A percentile compares a stretch with the other conserved stretches of the same genome.
These are phyloP conservation scores for Heliconius eleuchia DNA, from an alignment of 1,140 invertebrate species.

Conservation along the genomic window DNA sequence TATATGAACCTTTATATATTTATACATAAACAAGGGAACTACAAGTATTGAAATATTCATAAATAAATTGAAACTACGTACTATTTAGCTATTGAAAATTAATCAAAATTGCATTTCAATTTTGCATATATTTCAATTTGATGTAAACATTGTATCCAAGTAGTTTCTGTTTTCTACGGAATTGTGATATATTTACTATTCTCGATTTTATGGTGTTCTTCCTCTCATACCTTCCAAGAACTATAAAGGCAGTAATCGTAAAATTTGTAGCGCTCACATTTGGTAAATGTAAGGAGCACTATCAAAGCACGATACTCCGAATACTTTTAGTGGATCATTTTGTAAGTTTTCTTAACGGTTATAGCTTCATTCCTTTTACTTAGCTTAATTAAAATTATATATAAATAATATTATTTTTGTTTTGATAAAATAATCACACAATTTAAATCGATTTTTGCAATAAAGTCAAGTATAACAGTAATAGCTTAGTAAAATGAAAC, in stretches of 20 bases:
- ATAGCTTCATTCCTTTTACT: background rate
- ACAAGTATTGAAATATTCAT: too few species aligned
- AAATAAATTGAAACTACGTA: too few species aligned
- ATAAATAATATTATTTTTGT: background rate
- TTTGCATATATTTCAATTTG: background rate
- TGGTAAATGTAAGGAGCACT: slow-evolving; percentile 53
- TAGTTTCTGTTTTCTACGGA: slow-evolving; percentile 25
- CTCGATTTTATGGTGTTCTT: slow-evolving; percentile 64
- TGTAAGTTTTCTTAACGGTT: slow-evolving; percentile 25
- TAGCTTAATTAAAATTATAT: background rate
- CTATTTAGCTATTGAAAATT: too few species aligned
- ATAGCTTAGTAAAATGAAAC: background rate
- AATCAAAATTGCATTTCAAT: background rate
- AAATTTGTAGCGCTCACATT: slow-evolving; percentile 58
- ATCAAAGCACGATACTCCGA: slow-evolving; percentile 46
- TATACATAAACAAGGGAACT: too few species aligned
- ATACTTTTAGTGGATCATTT: slow-evolving; percentile 30
- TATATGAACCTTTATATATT: too few species aligned
- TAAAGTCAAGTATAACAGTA: background rate
- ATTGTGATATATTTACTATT: slow-evolving; percentile 49
- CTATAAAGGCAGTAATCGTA: slow-evolving; percentile 60
- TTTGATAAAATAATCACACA: too few species aligned
- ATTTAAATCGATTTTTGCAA: too few species aligned
- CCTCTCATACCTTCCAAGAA: slow-evolving; percentile 58
- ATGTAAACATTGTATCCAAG: slow-evolving; percentile 33